Percentiles rank a stretch among this genome's conserved stretches.
phyloP scores from a whole-genome alignment of 35 echinoderm and acorn worm genomes.

The Ophioderma brevispina region DNA sequence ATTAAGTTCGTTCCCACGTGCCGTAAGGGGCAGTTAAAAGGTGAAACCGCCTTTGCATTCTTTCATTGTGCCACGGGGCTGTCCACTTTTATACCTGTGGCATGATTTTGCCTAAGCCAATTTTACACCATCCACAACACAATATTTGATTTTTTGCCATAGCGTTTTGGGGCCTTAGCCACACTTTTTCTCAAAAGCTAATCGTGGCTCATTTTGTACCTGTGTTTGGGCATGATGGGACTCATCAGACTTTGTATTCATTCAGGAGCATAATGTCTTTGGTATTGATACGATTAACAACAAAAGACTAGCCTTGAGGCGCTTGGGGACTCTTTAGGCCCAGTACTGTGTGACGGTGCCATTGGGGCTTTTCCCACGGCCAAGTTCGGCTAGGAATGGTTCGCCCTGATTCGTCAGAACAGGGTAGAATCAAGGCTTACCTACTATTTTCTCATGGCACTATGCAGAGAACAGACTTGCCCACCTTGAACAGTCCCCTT shows the following conservation, averaged over 20 bases:
- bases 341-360: conserved; percentile 11
- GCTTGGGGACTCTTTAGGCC: not conserved
- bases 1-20: not conserved
- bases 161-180: not conserved
- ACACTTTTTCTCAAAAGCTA: not conserved
- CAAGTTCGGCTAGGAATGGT: not conserved
- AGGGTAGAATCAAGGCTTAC: not conserved
- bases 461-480: not conserved
- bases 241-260: not conserved
- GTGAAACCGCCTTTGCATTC: not conserved
- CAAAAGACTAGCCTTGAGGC: not conserved
- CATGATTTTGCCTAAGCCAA: not conserved
- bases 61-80: not conserved
- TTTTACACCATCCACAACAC: not conserved
- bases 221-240: not conserved
- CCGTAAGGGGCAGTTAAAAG: not conserved
- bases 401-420: not conserved
- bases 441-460: not conserved
- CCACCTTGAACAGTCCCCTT: not conserved
- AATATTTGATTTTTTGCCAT: not conserved
- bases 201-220: not conserved
- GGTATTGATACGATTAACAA: not conserved
- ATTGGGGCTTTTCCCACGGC: conserved; percentile 11
- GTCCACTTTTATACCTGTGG: not conserved
- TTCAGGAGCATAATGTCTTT: not conserved